Conservation (phyloP, 2,113 vertebrate genomes). For the Poecilia latipinna region DNA sequence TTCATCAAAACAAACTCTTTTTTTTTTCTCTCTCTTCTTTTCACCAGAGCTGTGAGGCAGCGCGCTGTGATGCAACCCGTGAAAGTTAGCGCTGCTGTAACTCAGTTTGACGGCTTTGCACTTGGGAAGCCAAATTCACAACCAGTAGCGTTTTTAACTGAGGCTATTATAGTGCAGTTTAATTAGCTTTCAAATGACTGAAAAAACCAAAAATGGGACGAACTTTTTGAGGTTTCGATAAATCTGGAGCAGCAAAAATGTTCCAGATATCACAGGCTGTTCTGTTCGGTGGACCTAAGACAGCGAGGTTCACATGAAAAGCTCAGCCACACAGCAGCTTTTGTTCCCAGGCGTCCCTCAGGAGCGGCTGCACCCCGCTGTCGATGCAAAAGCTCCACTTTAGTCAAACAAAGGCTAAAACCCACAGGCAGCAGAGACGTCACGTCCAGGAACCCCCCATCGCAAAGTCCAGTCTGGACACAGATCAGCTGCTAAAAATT, state of each 20-base stretch:
- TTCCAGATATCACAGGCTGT: conserved; percentile 13
- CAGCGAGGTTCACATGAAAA: conserved; percentile 34
- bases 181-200: no score
- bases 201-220: neutral
- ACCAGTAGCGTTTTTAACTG: neutral
- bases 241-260: neutral
- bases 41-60: neutral
- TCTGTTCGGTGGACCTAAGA: conserved; percentile 24
- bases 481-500: conserved; percentile 40
- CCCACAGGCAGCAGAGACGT: conserved; percentile 29
- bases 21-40: neutral
- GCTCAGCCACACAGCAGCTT: conserved; percentile 41
- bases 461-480: neutral
- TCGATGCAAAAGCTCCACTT: conserved; percentile 46
- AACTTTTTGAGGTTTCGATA: neutral
- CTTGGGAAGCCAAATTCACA: neutral
- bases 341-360: conserved; percentile 35
- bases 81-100: no score
- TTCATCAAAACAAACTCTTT: neutral
- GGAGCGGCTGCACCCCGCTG: conserved; percentile 55
- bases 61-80: no score
- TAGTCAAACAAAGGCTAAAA: conserved; percentile 50
- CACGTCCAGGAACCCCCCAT: conserved; percentile 18
- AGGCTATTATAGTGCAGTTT: neutral
- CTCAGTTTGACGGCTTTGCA: neutral